Evolutionary conservation across 2,888 invertebrate genomes (phyloP).

Genomic region (Epirrhoe alternata): DNA sequence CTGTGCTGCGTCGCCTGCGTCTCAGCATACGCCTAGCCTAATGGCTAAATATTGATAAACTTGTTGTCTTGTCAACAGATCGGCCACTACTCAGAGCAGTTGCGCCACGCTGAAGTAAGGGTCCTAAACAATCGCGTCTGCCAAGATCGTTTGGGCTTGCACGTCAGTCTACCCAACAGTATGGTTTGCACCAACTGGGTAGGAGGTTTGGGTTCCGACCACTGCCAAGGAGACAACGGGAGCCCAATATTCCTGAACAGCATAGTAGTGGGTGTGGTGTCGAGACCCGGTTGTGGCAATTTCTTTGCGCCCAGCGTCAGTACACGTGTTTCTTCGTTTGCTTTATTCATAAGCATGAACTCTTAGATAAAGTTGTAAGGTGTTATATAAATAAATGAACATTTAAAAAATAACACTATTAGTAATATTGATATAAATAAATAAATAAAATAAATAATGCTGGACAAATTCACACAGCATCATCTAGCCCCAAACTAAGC

Average conservation of each 20-base stretch:
- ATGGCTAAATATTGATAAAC: too few relatives aligned
- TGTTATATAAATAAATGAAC: too few relatives aligned
- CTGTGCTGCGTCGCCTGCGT: too few relatives aligned
- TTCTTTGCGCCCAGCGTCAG: neutral
- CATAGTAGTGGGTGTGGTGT: neutral
- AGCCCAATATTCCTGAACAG: neutral
- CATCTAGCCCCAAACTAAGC: too few relatives aligned
- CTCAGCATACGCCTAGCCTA: too few relatives aligned
- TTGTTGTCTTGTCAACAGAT: neutral
- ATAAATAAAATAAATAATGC: too few relatives aligned
- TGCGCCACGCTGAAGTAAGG: neutral
- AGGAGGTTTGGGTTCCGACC: neutral
- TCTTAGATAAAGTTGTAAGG: neutral
- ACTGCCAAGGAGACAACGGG: neutral
- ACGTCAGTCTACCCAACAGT: neutral
- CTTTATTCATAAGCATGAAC: neutral
- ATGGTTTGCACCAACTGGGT: neutral
- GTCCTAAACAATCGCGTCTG: neutral
- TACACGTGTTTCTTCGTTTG: neutral
- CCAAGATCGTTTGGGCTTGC: neutral
- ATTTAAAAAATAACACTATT: too few relatives aligned
- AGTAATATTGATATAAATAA: too few relatives aligned
- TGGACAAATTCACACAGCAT: too few relatives aligned
- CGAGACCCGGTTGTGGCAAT: neutral
- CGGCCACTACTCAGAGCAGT: neutral